Evolutionary conservation across 2,797 vertebrate genomes (phyloP).

Genomic region (Anguilla pacifica): DNA sequence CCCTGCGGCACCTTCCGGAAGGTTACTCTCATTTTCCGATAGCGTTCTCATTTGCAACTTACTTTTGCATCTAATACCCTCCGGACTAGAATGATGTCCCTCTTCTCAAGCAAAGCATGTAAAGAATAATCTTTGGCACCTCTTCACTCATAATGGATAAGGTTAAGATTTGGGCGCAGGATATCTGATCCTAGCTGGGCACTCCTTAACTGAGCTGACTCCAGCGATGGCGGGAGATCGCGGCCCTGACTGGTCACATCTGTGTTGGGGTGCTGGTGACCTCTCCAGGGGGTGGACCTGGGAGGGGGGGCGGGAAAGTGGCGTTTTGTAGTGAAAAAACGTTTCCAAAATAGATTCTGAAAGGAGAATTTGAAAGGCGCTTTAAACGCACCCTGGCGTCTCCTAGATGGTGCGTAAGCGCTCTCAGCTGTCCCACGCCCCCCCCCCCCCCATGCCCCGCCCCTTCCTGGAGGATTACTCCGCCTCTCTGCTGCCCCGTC

Average conservation of each 20-base stretch:
- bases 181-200: no score
- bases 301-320: conserved; percentile 31
- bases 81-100: no score
- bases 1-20: no score
- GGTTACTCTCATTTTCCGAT: no score
- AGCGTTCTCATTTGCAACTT: not conserved
- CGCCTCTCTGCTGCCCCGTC: conserved; percentile 57
- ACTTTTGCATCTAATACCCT: no score
- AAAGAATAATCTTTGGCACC: no score
- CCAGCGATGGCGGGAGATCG: no score
- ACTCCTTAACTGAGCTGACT: no score
- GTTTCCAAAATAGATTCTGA: conserved; percentile 6
- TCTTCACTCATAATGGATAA: no score
- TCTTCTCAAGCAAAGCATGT: no score
- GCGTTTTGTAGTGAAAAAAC: not conserved
- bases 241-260: no score
- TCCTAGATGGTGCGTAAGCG: not conserved
- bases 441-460: not conserved
- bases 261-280: not conserved
- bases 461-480: conserved; percentile 43
- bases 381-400: not conserved
- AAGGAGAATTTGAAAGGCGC: conserved; percentile 8
- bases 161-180: no score
- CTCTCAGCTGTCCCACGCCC: conserved; percentile 26
- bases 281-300: not conserved